These are phyloP conservation scores for Neogale vison DNA, from an alignment of 2,113 vertebrate genomes.

Conservation along the genomic window DNA sequence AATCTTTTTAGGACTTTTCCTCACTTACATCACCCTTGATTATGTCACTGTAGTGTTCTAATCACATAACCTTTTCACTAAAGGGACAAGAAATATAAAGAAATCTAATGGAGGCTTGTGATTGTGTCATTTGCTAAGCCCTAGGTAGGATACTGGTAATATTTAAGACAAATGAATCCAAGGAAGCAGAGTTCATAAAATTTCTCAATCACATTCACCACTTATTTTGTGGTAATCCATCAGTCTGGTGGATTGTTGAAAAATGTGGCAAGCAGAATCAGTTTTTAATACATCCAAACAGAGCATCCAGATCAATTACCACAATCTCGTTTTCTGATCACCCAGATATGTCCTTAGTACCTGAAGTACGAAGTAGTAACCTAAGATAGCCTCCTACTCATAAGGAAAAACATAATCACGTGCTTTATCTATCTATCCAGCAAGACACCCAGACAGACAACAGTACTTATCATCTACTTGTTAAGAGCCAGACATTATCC, in stretches of 20 bases:
- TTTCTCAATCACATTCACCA: conserved; percentile 61
- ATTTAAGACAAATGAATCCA: conserved; percentile 47
- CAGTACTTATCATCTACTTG: not conserved
- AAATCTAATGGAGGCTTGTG: not conserved
- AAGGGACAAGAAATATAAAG: conserved; percentile 21
- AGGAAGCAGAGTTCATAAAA: conserved; percentile 32
- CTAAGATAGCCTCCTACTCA: not conserved
- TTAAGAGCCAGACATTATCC: not conserved
- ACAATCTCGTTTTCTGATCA: conserved; percentile 30
- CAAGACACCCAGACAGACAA: not conserved
- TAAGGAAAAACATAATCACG: conserved; percentile 32
- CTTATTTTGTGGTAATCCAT: conserved; percentile 67
- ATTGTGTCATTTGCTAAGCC: not conserved
- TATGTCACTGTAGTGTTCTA: not conserved
- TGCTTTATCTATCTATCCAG: conserved; percentile 22
- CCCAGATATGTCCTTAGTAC: not conserved
- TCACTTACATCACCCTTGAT: not conserved
- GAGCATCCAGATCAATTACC: conserved; percentile 11
- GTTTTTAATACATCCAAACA: conserved; percentile 64
- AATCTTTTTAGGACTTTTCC: not conserved
- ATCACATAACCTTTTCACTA: not conserved
- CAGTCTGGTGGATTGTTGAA: not conserved
- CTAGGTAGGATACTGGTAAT: not conserved
- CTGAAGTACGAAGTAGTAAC: conserved; percentile 22
- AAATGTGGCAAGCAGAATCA: conserved; percentile 53